Conservation (phyloP, 2,113 vertebrate genomes). For the Cyrtonyx montezumae region DNA sequence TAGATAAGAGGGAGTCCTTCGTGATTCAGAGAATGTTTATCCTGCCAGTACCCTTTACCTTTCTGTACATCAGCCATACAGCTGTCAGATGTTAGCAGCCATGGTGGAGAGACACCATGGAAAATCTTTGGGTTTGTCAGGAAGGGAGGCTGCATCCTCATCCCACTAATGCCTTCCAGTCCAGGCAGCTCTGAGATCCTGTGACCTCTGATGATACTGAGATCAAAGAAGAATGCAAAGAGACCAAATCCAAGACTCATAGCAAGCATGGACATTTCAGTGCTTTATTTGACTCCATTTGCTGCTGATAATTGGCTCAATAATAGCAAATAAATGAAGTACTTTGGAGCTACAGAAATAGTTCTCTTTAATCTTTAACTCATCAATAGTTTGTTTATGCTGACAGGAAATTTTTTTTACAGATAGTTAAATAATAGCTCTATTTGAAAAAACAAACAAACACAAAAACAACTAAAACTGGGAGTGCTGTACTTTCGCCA, state of each 20-base stretch:
- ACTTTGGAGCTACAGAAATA: background rate
- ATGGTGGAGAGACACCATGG: background rate
- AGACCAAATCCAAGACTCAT: background rate
- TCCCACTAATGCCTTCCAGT: background rate
- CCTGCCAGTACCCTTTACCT: background rate
- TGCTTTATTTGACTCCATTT: background rate
- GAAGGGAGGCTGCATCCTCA: background rate
- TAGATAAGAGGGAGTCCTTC: background rate
- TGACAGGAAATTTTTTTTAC: background rate
- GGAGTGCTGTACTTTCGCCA: background rate
- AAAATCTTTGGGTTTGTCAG: background rate
- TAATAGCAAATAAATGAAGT: background rate
- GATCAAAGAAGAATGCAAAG: background rate
- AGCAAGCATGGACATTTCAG: background rate
- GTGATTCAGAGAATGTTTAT: background rate
- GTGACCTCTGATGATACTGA: background rate
- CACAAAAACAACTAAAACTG: background rate
- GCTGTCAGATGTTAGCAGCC: background rate
- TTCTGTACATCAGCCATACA: background rate
- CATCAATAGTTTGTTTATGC: background rate
- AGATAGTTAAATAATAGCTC: background rate
- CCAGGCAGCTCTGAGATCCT: background rate
- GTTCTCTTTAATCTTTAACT: background rate
- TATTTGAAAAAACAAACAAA: background rate
- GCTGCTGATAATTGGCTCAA: background rate